Base-by-base conservation (phyloP, 1,140 invertebrate genomes). In the Penaeus vannamei region DNA sequence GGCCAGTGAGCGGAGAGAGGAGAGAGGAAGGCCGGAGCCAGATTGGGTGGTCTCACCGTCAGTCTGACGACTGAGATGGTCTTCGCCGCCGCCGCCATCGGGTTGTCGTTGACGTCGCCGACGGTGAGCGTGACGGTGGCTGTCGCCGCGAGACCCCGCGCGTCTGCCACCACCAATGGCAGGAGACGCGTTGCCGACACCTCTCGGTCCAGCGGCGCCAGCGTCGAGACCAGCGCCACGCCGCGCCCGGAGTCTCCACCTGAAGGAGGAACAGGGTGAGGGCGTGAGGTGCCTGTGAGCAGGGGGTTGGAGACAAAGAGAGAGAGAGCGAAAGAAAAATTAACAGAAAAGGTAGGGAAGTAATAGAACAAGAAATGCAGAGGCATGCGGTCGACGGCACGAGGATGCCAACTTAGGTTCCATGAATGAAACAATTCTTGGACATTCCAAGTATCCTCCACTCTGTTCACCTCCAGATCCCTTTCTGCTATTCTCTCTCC, bases 121-220 rank as follows among this genome's bases (percentile, higher is more conserved):
- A 91, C 76, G 23, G 82, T 86, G 85, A 91, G 59, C 20, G 90
- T 84, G 85, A 91, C 84, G 26, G 90, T 90, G 69, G 77, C 90
- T 2, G 90, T 91, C 22, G 96, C 94, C 2, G 96, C 96, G 90
- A 95, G 93, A 0, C 96, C 96, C 89, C 96, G 96, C 1, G 96
- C 97, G 93, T 98, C 97, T 92, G 96, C 96, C 0, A 97, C 97
- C 92, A 97, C 95, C 8, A 98, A 93, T 1, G 96, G 97, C 92
- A 97, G 94, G 92, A 96, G 97, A 92, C 98, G 97, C 0, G 97
- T 97, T 91, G 96, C 66, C 12, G 80, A n/a, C 36, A 7, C 95
- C 86, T 91, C 90, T 19, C 90, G 81, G 81, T 91, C 90, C 69
- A 91, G 81, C 3, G 88, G 82, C 10, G 23, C 46, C 60, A 91